Evolutionary conservation across 2,888 invertebrate species (phyloP), one percentile per base, ranked within the genome.

Genomic region (Phortica magna): DNA sequence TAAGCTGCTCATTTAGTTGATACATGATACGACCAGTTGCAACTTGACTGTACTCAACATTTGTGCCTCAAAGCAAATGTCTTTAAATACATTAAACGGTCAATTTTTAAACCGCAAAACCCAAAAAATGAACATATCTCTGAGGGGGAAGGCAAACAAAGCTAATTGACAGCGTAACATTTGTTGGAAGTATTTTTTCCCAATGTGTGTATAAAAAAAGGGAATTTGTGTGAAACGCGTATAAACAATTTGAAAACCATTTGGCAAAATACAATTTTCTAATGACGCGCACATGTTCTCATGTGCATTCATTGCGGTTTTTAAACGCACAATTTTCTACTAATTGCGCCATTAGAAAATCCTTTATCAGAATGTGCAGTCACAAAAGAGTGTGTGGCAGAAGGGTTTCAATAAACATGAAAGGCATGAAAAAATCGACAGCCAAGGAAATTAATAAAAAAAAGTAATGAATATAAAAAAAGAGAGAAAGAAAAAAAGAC

Each of bases 201-300:
- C 9, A 1, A 31, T 22, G 22, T 7, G 42, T 10, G 43, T 68
- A 43, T 12, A 68, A 68, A 19, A 43, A 19, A 61, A 68, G 42
- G 43, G 86, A 83, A 84, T 80, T 82, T 79, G 78, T 83, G 83
- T 79, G 83, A 80, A 74, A 82, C 80, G 79, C 78, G 76, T 84
- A 79, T 83, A 84, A 87, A 87, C 87, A 86, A 88, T 88, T 86
- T 88, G 88, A 87, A 87, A 88, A 81, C 87, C 88, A 87, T 87
- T 87, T 87, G 86, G 85, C 87, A 88, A 87, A 88, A 88, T 48
- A 61, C 87, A 88, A 85, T 87, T 87, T 84, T 85, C 85, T 88
- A 88, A 87, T 88, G 88, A 88, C 88, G 82, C 78, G 83, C 87
- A 84, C 82, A 87, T 84, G 85, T 80, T 17, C 22, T 12, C 17